Conservation (phyloP, 2,113 vertebrate genomes). For the Pionites leucogaster region DNA sequence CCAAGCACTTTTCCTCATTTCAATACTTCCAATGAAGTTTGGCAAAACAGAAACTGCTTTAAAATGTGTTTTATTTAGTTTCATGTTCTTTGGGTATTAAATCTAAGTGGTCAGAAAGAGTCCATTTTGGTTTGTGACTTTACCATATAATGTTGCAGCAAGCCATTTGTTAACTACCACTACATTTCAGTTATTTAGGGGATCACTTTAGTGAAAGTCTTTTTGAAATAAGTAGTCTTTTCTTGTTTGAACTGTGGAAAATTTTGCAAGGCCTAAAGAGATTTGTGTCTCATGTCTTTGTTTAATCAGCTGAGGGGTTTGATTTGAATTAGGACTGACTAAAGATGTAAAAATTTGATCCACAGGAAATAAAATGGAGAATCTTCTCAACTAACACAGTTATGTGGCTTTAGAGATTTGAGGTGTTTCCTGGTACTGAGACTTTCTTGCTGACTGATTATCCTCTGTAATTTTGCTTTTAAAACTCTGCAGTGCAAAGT, state of each 20-base stretch:
- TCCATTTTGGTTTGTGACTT: background rate
- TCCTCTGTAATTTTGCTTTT: constrained; percentile 6
- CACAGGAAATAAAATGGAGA: background rate
- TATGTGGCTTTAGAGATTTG: background rate
- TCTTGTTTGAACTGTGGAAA: background rate
- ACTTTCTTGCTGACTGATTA: background rate
- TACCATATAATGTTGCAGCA: background rate
- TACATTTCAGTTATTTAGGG: background rate
- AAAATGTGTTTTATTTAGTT: background rate
- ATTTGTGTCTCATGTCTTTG: background rate
- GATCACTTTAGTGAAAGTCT: background rate
- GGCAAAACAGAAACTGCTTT: background rate
- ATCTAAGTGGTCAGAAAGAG: background rate
- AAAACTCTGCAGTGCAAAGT: background rate
- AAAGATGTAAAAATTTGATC: background rate
- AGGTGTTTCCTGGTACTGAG: background rate
- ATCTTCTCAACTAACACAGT: background rate
- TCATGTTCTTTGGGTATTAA: background rate
- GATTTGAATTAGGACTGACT: background rate
- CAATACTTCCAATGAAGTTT: background rate
- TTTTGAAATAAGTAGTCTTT: background rate
- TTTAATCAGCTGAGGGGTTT: background rate
- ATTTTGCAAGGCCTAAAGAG: background rate
- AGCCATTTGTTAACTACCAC: background rate
- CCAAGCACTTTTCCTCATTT: background rate